Base-by-base conservation (phyloP, 2,888 invertebrate genomes). In the Phalera bucephala region DNA sequence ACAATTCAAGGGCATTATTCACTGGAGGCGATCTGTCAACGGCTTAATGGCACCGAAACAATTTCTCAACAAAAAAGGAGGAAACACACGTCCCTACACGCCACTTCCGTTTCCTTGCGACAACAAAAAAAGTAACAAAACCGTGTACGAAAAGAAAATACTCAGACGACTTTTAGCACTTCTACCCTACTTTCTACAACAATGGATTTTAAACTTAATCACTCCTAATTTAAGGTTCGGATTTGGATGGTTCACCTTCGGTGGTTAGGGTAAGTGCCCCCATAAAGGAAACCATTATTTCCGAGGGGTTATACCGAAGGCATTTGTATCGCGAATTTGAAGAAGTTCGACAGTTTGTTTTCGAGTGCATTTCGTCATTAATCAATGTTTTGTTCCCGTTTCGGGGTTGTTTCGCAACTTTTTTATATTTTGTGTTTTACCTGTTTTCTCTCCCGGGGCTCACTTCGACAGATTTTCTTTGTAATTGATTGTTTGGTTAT, bases 261-360 rank as follows among this genome's bases (percentile, higher is more conserved):
- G 64, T 53, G 43, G 49, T 70, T 78, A 66, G 31, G 72, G 44
- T 60, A 57, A 58, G 55, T 57, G 45, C 41, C 33, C 48, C 52
- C 45, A 67, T 72, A 80, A 74, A 86, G 88, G 89, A 87, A 89
- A 83, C 87, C 86, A 89, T 89, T 89, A 89, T 88, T 89, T 85
- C 64, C 79, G 83, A 80, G 80, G 83, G 84, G 85, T 82, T 81
- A 81, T 77, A 76, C 72, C 64, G 65, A 72, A 77, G 76, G 80
- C 86, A 84, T 88, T 88, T 88, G 88, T 89, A 87, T 86, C 67
- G 83, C 66, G 85, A 77, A 85, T 88, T 88, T 87, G 88, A 88
- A 86, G 87, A 87, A 89, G 81, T 88, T 89, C 88, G 88, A 88
- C 88, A 88, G 88, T 89, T 87, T 85, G 88, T 86, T 82, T 80